A percentile compares a stretch with the other conserved stretches of the same genome.
Evolutionary conservation across 1,140 invertebrate genomes (phyloP).

Genomic region (Zaprionus kolodkinae): DNA sequence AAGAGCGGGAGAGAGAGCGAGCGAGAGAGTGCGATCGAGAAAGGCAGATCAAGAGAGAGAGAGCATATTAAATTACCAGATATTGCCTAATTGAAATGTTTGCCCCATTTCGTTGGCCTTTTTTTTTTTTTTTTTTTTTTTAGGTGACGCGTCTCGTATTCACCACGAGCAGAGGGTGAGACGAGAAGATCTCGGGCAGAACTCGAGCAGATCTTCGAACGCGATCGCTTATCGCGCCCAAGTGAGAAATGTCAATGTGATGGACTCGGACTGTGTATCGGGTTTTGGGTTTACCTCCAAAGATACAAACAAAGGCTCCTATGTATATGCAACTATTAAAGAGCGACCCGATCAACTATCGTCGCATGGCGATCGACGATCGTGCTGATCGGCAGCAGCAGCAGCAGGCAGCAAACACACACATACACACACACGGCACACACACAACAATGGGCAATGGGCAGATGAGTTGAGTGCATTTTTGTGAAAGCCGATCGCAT

Average conservation of each 20-base stretch:
- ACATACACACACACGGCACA: constrained; percentile 16
- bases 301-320: constrained; percentile 32
- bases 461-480: constrained; percentile 56
- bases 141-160: constrained; percentile 30
- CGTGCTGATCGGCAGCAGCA: neutral
- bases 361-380: constrained; percentile 12
- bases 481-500: constrained; percentile 57
- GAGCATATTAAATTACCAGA: constrained; percentile 52
- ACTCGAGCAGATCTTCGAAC: neutral
- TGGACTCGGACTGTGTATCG: neutral
- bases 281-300: constrained; percentile 30
- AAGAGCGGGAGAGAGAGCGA: neutral
- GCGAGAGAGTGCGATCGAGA: neutral
- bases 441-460: constrained; percentile 37
- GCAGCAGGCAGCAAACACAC: constrained; percentile 40
- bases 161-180: neutral
- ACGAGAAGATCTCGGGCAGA: neutral
- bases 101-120: constrained; percentile 39
- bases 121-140: constrained; percentile 1
- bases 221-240: constrained; percentile 49
- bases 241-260: constrained; percentile 58
- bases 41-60: no score
- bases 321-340: constrained; percentile 30
- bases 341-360: constrained; percentile 20
- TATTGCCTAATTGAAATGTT: constrained; percentile 58